Evolutionary conservation across 2,888 invertebrate species (phyloP).

Genomic region (Elegia similella): DNA sequence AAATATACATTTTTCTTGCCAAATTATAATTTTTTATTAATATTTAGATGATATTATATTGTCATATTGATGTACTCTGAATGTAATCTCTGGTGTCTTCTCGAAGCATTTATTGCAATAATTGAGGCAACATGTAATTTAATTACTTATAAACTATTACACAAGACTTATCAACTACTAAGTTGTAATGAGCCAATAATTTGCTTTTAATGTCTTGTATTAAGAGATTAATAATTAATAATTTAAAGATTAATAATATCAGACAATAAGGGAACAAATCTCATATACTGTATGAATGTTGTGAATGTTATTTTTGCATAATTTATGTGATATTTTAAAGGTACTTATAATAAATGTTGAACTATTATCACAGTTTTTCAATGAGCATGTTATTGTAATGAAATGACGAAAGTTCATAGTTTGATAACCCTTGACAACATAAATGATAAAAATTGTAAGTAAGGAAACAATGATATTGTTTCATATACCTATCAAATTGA

Average conservation of each 20-base stretch:
- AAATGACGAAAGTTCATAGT: conserved; percentile 28
- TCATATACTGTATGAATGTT: conserved; percentile 35
- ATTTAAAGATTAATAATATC: conserved; percentile 36
- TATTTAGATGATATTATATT: conserved; percentile 22
- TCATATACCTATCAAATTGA: not conserved
- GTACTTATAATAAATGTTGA: conserved; percentile 36
- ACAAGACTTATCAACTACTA: conserved; percentile 14
- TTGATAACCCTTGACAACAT: conserved; percentile 34
- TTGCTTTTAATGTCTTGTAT: conserved; percentile 33
- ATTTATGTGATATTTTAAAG: conserved; percentile 44
- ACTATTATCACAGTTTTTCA: not conserved
- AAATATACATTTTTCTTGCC: conserved; percentile 36
- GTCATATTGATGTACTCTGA: conserved; percentile 6
- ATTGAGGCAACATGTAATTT: conserved; percentile 5
- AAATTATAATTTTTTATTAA: conserved; percentile 23
- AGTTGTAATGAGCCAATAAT: conserved; percentile 23
- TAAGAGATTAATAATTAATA: too few relatives aligned
- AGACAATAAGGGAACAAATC: conserved; percentile 62
- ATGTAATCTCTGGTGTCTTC: not conserved
- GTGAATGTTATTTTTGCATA: conserved; percentile 26
- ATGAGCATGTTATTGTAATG: conserved; percentile 41
- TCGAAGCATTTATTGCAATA: conserved; percentile 6
- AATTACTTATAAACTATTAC: conserved; percentile 3
- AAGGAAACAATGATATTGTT: not conserved
- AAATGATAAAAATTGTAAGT: not conserved